phyloP scores from a whole-genome alignment of 1,140 invertebrate species.

The Stratiolaelaps scimitus region DNA sequence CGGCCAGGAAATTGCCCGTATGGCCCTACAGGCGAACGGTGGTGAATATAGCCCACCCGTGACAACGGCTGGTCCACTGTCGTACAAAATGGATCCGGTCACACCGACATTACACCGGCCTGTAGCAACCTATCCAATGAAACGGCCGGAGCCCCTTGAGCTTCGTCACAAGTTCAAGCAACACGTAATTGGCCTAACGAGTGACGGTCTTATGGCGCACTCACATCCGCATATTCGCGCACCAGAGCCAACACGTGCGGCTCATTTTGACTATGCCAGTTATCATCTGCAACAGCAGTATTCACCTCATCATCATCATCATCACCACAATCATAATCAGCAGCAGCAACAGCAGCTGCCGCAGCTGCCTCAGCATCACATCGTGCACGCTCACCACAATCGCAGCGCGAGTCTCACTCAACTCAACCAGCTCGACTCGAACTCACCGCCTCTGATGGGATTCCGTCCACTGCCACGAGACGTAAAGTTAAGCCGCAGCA shows the following conservation, averaged over 20 bases:
- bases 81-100: background rate
- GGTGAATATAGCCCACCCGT: background rate
- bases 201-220: background rate
- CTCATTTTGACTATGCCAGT: constrained; percentile 10
- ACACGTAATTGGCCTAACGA: constrained; percentile 18
- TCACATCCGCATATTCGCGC: constrained; percentile 8
- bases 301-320: background rate
- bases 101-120: constrained; percentile 7
- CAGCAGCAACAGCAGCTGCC: too few relatives aligned
- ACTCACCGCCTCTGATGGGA: constrained; percentile 17
- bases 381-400: too few relatives aligned
- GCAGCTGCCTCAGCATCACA: too few relatives aligned
- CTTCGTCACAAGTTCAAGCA: constrained; percentile 14
- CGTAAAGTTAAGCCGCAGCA: background rate
- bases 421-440: too few relatives aligned
- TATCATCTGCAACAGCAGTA: constrained; percentile 6
- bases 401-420: too few relatives aligned
- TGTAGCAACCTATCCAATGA: constrained; percentile 19
- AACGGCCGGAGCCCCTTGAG: constrained; percentile 11
- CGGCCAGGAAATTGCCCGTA: constrained; percentile 13
- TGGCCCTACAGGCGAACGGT: constrained; percentile 5
- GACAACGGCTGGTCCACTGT: background rate
- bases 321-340: background rate
- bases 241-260: constrained; percentile 2
- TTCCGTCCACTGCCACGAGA: constrained; percentile 19